These are phyloP conservation scores for Drosophila mauritiana DNA, from an alignment of 1,140 invertebrate genomes.

Conservation along the genomic window DNA sequence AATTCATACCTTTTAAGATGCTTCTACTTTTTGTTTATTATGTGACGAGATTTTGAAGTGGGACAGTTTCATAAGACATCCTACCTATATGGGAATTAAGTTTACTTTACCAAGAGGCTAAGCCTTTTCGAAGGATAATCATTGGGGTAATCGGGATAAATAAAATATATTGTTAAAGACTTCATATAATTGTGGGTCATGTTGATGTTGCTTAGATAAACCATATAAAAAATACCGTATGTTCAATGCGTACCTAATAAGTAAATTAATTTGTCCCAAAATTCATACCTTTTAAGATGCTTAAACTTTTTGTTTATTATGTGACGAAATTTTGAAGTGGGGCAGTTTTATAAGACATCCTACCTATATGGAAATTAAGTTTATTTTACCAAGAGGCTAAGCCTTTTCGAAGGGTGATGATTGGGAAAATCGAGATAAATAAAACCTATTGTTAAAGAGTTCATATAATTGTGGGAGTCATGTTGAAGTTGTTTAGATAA, in stretches of 20 bases:
- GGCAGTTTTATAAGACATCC: background rate
- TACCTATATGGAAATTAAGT: background rate
- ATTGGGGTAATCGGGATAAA: background rate
- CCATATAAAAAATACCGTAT: background rate
- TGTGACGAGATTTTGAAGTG: background rate
- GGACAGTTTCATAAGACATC: background rate
- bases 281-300: too few species aligned
- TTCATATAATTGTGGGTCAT: too few species aligned
- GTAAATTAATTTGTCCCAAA: background rate
- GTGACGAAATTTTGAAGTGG: background rate
- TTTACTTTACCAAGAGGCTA: background rate
- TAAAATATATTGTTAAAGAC: background rate
- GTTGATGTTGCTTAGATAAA: too few species aligned
- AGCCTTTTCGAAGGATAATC: background rate
- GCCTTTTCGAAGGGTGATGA: background rate
- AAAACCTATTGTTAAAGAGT: too few species aligned
- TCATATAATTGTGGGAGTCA: too few species aligned
- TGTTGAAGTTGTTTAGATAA: too few species aligned
- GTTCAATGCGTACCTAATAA: background rate
- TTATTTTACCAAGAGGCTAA: background rate
- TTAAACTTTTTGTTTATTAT: too few species aligned
- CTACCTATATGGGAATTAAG: background rate
- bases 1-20: too few species aligned
- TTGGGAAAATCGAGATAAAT: too few species aligned
- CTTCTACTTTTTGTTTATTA: too few species aligned